Evolutionary conservation across 2,113 vertebrate species (phyloP).

Genomic region (Apeltes quadracus): DNA sequence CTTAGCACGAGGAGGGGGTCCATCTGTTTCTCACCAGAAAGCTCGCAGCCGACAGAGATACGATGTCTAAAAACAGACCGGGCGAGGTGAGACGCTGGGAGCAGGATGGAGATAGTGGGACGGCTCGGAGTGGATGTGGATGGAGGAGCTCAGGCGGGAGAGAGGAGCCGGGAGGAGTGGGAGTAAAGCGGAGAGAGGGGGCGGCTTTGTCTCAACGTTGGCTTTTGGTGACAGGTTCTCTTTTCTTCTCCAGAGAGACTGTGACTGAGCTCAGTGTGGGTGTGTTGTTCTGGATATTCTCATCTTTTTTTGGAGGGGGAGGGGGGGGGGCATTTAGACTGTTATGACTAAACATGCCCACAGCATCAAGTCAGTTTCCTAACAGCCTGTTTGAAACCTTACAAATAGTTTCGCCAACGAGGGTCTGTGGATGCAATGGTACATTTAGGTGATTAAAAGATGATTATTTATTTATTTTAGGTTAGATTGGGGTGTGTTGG

Average conservation of each 20-base stretch:
- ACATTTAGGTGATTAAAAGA: not conserved
- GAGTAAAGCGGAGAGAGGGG: constrained; percentile 55
- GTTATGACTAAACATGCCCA: constrained; percentile 66
- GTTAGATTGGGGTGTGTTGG: not conserved
- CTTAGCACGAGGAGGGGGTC: constrained; percentile 41
- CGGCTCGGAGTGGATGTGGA: constrained; percentile 21
- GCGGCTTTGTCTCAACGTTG: constrained; percentile 61
- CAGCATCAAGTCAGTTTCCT: constrained; percentile 61
- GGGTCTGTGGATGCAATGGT: not conserved
- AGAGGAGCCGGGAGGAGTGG: constrained; percentile 51
- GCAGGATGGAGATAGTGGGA: constrained; percentile 38
- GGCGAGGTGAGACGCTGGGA: constrained; percentile 55
- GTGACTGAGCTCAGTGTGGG: constrained; percentile 65
- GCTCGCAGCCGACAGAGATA: constrained; percentile 49
- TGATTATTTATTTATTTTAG: not conserved
- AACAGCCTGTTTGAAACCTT: constrained; percentile 60
- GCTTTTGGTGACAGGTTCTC: constrained; percentile 44
- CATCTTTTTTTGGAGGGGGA: constrained; percentile 10
- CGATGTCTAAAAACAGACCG: constrained; percentile 62
- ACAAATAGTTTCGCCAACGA: constrained; percentile 46
- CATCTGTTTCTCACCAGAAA: constrained; percentile 64
- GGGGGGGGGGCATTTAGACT: constrained; percentile 34
- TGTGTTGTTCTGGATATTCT: constrained; percentile 70
- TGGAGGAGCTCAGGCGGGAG: constrained; percentile 24
- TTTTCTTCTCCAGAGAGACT: constrained; percentile 57